Conservation (phyloP, 2,113 vertebrate species). For the Phalacrocorax pelagicus region DNA sequence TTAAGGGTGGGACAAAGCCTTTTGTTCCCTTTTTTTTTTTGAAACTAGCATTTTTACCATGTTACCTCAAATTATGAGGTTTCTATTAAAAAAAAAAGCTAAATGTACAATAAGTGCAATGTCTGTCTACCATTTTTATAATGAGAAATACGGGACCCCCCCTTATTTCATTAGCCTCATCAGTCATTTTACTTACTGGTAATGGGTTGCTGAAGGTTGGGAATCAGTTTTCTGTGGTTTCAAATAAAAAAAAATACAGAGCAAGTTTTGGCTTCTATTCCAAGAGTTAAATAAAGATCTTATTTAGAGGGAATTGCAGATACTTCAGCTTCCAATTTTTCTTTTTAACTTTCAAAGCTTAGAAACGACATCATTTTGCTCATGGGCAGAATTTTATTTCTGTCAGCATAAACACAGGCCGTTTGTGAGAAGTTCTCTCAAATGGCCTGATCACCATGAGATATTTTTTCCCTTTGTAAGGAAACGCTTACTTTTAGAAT, state of each 20-base stretch:
- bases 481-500: not conserved
- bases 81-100: not conserved
- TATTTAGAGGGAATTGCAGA: slow-evolving; percentile 31
- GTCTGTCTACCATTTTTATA: not conserved
- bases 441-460: not conserved
- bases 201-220: slow-evolving; percentile 7
- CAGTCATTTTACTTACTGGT: slow-evolving; percentile 30
- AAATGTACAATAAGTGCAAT: not conserved
- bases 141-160: not conserved
- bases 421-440: slow-evolving; percentile 34
- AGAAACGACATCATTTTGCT: slow-evolving; percentile 1
- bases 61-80: not conserved
- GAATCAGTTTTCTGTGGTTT: slow-evolving; percentile 49
- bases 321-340: slow-evolving; percentile 33
- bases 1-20: not conserved
- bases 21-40: not conserved
- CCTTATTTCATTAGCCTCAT: slow-evolving; percentile 35
- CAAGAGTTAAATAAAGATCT: slow-evolving; percentile 30
- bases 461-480: not conserved
- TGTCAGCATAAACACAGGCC: not conserved
- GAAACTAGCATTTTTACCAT: not conserved
- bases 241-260: not conserved
- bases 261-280: slow-evolving; percentile 30
- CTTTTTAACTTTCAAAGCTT: slow-evolving; percentile 7
- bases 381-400: slow-evolving; percentile 30